Evolutionary conservation across 23 tunicate species (phyloP).

Genomic region (Trididemnum clinides): DNA sequence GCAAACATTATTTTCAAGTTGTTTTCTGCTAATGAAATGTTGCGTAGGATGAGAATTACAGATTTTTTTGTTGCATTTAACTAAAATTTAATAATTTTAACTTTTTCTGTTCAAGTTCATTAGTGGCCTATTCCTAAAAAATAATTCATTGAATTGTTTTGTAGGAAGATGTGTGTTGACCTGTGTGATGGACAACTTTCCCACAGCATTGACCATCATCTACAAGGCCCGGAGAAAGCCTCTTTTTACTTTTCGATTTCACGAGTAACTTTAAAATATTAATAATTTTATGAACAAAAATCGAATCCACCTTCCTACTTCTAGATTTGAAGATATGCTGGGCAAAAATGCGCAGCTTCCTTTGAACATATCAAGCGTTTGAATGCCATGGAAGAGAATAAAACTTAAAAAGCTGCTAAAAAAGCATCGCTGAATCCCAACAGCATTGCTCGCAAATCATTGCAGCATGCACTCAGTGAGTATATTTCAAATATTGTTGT

Average conservation of each 20-base stretch:
- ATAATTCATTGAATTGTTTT: too few relatives aligned
- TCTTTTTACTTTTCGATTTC: not conserved
- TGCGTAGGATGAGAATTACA: too few relatives aligned
- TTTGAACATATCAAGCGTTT: not conserved
- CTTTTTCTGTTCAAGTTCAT: too few relatives aligned
- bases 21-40: too few relatives aligned
- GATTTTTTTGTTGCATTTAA: too few relatives aligned
- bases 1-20: too few relatives aligned
- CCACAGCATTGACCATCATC: constrained; percentile 5
- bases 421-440: not conserved
- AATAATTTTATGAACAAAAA: constrained; percentile 5
- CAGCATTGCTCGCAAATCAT: not conserved
- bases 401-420: not conserved
- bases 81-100: too few relatives aligned
- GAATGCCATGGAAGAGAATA: not conserved
- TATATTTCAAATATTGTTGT: not conserved
- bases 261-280: not conserved
- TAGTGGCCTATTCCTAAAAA: too few relatives aligned
- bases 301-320: not conserved
- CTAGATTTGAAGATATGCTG: not conserved
- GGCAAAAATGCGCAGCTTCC: not conserved
- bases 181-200: constrained; percentile 1
- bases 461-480: not conserved
- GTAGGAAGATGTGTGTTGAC: constrained; percentile 1
- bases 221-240: not conserved